Conservation (phyloP, 2,888 invertebrate species). For the Physocephala rufipes region DNA sequence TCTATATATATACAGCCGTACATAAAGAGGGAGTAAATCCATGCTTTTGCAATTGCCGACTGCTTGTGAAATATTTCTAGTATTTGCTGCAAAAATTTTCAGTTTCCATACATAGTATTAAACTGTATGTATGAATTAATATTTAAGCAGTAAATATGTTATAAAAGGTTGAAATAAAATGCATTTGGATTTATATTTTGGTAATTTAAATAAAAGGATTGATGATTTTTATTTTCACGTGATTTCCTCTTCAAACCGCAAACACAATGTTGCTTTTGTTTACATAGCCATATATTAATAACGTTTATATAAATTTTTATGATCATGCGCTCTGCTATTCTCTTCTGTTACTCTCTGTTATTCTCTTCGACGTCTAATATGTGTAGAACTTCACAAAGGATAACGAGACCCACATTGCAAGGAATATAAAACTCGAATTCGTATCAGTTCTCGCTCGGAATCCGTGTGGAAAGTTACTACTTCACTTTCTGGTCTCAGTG, state of each 20-base stretch:
- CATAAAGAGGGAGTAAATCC: background rate
- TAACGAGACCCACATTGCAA: slow-evolving; percentile 9
- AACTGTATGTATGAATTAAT: background rate
- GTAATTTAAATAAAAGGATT: background rate
- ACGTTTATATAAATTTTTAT: background rate
- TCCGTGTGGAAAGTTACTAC: slow-evolving; percentile 15
- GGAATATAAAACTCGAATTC: slow-evolving; percentile 18
- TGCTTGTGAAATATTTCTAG: background rate
- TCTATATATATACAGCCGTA: background rate
- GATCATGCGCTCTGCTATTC: slow-evolving; percentile 11
- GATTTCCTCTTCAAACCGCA: background rate
- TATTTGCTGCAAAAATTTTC: background rate
- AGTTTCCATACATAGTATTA: background rate
- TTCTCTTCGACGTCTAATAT: background rate
- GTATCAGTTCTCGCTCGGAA: slow-evolving; percentile 21
- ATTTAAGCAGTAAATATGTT: no score
- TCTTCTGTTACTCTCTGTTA: no score
- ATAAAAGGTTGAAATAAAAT: background rate
- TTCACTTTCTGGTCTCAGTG: background rate
- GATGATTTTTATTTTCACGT: background rate
- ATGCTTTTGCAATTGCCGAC: background rate
- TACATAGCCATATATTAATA: background rate
- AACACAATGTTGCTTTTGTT: slow-evolving; percentile 35
- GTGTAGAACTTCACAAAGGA: background rate
- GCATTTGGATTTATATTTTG: background rate